phyloP scores from a whole-genome alignment of 37 sponge, comb jelly and placozoan genomes.

The Spongilla lacustris region DNA sequence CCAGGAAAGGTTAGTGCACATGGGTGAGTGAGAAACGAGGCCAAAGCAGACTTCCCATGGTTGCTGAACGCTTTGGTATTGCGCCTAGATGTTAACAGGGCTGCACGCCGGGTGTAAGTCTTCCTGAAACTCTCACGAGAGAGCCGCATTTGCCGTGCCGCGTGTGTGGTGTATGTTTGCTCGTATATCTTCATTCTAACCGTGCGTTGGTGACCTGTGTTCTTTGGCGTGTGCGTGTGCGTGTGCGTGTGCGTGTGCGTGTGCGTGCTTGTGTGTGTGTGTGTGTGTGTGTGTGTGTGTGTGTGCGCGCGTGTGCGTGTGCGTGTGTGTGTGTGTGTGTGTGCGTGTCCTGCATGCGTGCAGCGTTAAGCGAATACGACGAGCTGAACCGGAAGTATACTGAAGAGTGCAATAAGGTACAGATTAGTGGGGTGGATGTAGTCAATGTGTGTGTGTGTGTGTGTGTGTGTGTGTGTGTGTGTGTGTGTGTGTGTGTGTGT shows the following conservation, averaged over 20 bases:
- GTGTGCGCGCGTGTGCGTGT: background rate
- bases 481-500: too few species aligned
- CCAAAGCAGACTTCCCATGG: background rate
- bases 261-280: constrained; percentile 20
- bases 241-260: background rate
- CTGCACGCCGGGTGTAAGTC: too few species aligned
- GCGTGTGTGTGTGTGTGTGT: constrained; percentile 19
- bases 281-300: constrained; percentile 11
- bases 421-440: background rate
- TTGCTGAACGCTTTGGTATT: too few species aligned
- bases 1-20: constrained; percentile 58
- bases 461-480: too few species aligned
- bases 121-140: too few species aligned
- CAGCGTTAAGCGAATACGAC: constrained; percentile 74
- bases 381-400: constrained; percentile 52
- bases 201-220: too few species aligned
- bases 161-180: too few species aligned
- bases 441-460: background rate
- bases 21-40: background rate
- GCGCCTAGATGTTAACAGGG: too few species aligned
- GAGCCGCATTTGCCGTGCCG: too few species aligned
- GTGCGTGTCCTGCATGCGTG: background rate
- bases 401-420: constrained; percentile 41
- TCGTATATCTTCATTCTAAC: too few species aligned
- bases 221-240: background rate